Percentiles rank a stretch among this genome's conserved stretches.
Evolutionary conservation across 2,888 invertebrate genomes (phyloP).

Genomic region (Sepiola atlantica): DNA sequence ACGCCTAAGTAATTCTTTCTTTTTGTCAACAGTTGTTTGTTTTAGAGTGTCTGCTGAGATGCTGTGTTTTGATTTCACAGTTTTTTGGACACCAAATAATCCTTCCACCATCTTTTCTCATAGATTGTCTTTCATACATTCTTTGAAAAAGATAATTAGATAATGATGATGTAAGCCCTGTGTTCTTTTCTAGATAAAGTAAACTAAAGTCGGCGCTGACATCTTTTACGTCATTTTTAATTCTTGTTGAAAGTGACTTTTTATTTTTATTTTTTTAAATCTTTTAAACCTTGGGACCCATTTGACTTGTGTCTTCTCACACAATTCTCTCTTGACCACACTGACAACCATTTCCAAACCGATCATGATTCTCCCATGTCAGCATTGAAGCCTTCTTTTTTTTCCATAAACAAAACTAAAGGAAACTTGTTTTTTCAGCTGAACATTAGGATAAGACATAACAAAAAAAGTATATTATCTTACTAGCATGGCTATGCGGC

Average conservation of each 20-base stretch:
- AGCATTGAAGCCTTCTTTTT: background rate
- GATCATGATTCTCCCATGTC: background rate
- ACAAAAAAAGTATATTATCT: background rate
- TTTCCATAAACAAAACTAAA: background rate
- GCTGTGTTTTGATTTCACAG: background rate
- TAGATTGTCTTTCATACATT: background rate
- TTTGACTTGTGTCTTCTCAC: constrained; percentile 32
- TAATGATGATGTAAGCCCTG: background rate
- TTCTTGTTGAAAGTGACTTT: background rate
- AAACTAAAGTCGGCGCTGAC: background rate
- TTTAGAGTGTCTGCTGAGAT: background rate
- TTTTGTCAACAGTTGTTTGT: background rate
- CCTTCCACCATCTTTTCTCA: background rate
- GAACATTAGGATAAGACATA: background rate
- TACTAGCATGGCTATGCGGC: no score
- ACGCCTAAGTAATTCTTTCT: background rate
- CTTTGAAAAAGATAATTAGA: background rate
- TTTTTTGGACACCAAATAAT: background rate
- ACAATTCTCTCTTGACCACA: background rate
- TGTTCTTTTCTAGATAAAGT: background rate
- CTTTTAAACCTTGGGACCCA: background rate
- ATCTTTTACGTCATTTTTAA: background rate
- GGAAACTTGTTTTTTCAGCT: background rate
- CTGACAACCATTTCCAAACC: background rate
- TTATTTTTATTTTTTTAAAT: background rate